Base-by-base conservation (phyloP, 2,797 vertebrate genomes). In the Microctenopoma lineatum region DNA sequence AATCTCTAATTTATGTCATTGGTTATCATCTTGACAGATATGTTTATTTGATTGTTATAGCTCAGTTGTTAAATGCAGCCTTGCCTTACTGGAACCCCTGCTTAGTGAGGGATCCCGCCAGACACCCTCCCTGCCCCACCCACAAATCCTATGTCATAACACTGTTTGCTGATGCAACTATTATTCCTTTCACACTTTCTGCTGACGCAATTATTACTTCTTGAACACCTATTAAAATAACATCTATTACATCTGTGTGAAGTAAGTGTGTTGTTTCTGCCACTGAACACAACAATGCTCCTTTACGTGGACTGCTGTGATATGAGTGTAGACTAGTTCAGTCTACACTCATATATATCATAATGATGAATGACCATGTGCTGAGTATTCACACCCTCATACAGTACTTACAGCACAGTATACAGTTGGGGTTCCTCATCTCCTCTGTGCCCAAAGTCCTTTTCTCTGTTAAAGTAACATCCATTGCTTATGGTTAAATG, bases 181-280 rank as follows among this genome's bases (percentile, higher is more conserved):
- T 92, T 94, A 92, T 90, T 93, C 92, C 91, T 88, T 91, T 93
- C 92, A 93, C 92, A 94, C 90, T 94, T 92, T 93, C 90, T 90
- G 93, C 91, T 94, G 90, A 92, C 87, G 84, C 90, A 92, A 93
- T 87, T 92, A 91, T 92, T 93, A 92, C 92, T 93, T 93, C 90
- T 93, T 91, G 81, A 93, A 93, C 91, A 94, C 91, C 87, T 93
- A 95, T 93, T 95, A 95, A 95, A 94, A 92, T 92, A 90, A 92
- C 89, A 89, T 91, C 90, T 93, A 89, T 91, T 91, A 80, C 79
- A 89, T 56, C 36, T 66, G 69, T 75, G 59, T 87, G 63, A 69
- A 73, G 66, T 41, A 9, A 41, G 34, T 65, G 18, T 77, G 39
- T 66, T 59, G 54, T 70, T 60, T n/a, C 11, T 55, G 7, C 52